These are phyloP conservation scores for Cichlasoma orientale DNA, from an alignment of 2,797 vertebrate genomes.

Conservation along the genomic window DNA sequence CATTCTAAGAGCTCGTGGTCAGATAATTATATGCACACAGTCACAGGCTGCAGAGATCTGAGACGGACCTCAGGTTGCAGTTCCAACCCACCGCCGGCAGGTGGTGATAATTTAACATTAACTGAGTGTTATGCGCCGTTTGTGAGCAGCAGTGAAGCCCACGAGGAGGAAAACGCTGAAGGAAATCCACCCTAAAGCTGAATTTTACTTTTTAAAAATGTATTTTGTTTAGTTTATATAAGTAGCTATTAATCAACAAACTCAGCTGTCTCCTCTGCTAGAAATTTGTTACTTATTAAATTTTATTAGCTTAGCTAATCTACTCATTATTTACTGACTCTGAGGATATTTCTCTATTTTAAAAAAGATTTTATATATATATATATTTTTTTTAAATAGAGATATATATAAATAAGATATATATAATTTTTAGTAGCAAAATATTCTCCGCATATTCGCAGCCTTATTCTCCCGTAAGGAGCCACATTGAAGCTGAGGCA, in stretches of 20 bases:
- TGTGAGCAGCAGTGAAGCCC: background rate
- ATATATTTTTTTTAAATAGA: no score
- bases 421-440: background rate
- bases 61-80: rapidly evolving
- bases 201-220: background rate
- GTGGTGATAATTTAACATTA: constrained; percentile 7
- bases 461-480: no score
- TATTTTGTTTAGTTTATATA: rapidly evolving
- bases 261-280: background rate
- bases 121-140: constrained; percentile 14
- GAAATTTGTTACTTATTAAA: background rate
- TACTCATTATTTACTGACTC: background rate
- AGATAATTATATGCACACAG: background rate
- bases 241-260: rapidly evolving
- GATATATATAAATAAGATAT: no score
- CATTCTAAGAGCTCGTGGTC: no score
- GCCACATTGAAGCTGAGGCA: background rate
- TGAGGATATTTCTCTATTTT: background rate
- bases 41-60: background rate
- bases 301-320: background rate
- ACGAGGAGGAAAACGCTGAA: background rate
- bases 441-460: background rate
- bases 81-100: constrained; percentile 15
- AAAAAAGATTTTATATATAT: background rate
- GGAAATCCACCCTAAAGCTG: constrained; percentile 20